Base-by-base conservation (phyloP, 2,113 vertebrate species). In the Gobiocypris rarus region DNA sequence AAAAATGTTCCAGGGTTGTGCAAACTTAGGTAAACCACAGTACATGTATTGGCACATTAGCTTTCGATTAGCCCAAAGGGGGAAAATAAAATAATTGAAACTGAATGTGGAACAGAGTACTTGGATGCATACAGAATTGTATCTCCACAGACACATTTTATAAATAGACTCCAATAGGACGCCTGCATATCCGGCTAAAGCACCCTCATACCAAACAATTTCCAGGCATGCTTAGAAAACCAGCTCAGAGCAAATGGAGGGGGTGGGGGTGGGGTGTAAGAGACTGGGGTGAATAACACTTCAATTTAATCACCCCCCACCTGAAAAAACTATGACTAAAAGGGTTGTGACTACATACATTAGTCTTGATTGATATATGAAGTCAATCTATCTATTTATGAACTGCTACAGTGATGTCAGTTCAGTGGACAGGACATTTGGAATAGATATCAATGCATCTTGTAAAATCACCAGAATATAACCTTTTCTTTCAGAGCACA, bases 111-210 rank as follows among this genome's bases (percentile, higher is more conserved):
- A 78, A 61, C 45, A 81, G 63, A 31, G 48, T 75, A 79, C 56
- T 82, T 45, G 79, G 56, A 22, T 56, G 58, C 67, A 17, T 24
- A 54, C 2, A 41, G 69, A 1, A 69, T 43, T 48, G 19, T 58
- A 67, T 9, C 10, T 15, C 22, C 9, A 34, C 14, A 59, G 71
- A 43, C 15, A 38, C 4, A 13, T 14, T 70, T 59, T 84, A 84
- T 54, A 88, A 84, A 88, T 83, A 84, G 59, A 38, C 56, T 67
- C 67, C 69, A 83, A 81, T 70, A 71, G 56, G 84, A 74, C 54
- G 58, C 13, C 52, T 70, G 34, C 5, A 5, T 22, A 31, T 52
- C 67, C 59, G 31, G 56, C 67, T 82, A 75, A 83, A 82, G 69
- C 83, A 67, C 74, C 48, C 63, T 19, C n/a, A 48, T 84, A 22